Base-by-base conservation (phyloP, 2,888 invertebrate genomes). In the Adelphocoris suturalis region DNA sequence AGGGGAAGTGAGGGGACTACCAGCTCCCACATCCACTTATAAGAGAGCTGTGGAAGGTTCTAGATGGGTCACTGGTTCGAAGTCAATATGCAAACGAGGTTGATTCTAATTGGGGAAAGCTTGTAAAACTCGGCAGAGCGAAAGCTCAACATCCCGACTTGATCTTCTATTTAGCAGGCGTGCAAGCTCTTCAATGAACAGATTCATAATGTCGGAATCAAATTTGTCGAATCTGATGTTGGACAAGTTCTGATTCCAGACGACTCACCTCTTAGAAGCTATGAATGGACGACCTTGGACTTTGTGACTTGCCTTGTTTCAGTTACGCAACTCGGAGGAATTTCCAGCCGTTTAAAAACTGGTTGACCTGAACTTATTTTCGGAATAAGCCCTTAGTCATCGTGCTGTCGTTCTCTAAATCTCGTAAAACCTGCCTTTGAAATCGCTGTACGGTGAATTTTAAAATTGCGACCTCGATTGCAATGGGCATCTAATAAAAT, bases 301-400 rank as follows among this genome's bases (percentile, higher is more conserved):
- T 14, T 23, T 81, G 14, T 7, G 47, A 52, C 82, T 14, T 52
- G 82, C 2, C 47, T 37, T 14, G 48, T 47, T 81, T 47, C 46
- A 81, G 13, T 82, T 82, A 52, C 82, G 52, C 52, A 52, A 78
- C 16, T 19, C 11, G 0, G 19, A 78, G 46, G 78, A 78, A 78
- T 78, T 78, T 78, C 78, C 78, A 78, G 46, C 9, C 16, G 47
- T 46, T 19, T 46, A 19, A 47, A 76, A 78, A 78, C 78, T 19
- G 78, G 78, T 78, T 78, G 78, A 76, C 16, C 46, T 78, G 19
- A 78, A 78, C 2, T 78, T 78, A 78, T 78, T 78, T 78, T 78
- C 4, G 5, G 16, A 46, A 76, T 16, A 37, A 37, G 37, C 37
- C 37, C 9, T 78, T 78, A 78, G 78, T 78, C 78, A 78, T 47